Evolutionary conservation across 2,797 vertebrate genomes (phyloP).

Genomic region (Furcifer pardalis): DNA sequence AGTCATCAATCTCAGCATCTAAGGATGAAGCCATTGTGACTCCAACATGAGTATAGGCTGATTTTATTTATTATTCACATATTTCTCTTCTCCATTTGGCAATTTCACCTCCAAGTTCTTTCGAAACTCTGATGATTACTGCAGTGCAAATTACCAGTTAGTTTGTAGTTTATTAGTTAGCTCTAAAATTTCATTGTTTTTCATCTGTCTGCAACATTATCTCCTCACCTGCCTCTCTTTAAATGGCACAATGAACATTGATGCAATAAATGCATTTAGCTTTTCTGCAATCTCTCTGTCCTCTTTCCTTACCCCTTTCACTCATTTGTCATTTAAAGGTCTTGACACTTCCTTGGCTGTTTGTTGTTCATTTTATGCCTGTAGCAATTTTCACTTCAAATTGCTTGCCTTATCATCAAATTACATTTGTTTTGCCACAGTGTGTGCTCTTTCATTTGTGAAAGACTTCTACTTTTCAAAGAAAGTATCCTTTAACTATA

Average conservation of each 20-base stretch:
- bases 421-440: no score
- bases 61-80: background rate
- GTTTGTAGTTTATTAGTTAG: background rate
- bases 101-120: background rate
- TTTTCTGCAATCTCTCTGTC: background rate
- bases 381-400: background rate
- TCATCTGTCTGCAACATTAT: background rate
- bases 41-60: background rate
- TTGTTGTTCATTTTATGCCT: background rate
- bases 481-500: no score
- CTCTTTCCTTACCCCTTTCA: background rate
- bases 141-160: background rate
- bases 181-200: background rate
- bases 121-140: background rate
- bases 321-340: background rate
- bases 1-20: no score
- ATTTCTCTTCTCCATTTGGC: background rate
- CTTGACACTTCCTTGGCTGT: background rate
- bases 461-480: no score
- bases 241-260: background rate
- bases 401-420: no score
- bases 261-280: background rate
- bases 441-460: no score
- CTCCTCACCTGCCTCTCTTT: background rate
- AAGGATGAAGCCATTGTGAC: no score